Conservation (phyloP, 1,140 invertebrate genomes). For the Trachymyrmex cornetzi region DNA sequence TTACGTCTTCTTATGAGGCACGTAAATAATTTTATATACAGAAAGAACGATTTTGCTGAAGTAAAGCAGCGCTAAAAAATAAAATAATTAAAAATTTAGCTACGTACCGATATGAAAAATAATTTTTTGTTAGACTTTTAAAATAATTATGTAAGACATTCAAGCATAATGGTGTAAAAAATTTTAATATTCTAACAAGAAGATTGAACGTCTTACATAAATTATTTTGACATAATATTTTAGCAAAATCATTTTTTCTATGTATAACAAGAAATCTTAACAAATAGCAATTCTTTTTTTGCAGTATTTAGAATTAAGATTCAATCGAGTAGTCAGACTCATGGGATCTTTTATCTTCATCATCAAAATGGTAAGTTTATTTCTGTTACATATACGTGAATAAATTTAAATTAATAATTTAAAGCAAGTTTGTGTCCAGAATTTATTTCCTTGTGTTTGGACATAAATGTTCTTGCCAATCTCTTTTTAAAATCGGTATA, state of each 20-base stretch:
- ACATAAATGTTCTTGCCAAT: neutral
- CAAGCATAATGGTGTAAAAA: too few species aligned
- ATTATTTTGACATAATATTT: too few species aligned
- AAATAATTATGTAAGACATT: too few species aligned
- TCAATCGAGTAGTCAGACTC: slow-evolving; percentile 89
- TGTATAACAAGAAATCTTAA: neutral
- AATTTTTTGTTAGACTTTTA: too few species aligned
- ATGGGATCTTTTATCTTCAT: slow-evolving; percentile 90
- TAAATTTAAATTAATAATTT: neutral
- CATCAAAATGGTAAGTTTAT: slow-evolving; percentile 86
- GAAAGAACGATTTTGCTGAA: too few species aligned
- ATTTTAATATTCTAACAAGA: too few species aligned
- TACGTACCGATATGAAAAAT: too few species aligned
- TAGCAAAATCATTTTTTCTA: too few species aligned
- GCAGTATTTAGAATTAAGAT: slow-evolving; percentile 92
- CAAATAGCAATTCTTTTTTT: slow-evolving; percentile 26
- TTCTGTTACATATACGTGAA: neutral
- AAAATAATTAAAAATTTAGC: too few species aligned
- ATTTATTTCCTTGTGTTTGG: neutral
- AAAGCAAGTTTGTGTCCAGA: neutral
- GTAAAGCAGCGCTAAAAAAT: too few species aligned
- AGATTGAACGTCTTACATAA: too few species aligned
- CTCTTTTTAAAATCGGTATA: neutral
- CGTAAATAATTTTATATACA: neutral
- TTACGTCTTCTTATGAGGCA: slow-evolving; percentile 95